Evolutionary conservation across 2,113 vertebrate species (phyloP), one percentile per base, ranked within the genome.

Genomic region (Andinoacara biseriatus): DNA sequence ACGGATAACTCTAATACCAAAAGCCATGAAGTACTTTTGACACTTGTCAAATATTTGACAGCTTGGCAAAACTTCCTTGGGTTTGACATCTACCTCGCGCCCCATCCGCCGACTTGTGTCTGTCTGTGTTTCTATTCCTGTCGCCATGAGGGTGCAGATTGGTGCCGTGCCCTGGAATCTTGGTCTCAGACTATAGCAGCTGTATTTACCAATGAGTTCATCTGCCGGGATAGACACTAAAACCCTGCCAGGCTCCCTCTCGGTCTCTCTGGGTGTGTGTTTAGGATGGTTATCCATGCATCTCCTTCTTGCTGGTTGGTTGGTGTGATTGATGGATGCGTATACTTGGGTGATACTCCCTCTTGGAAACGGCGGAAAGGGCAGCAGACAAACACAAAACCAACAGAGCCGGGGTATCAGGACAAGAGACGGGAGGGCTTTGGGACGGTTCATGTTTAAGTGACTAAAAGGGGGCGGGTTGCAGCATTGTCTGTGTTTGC

Each of bases 121-220:
- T 56, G 56, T n/a, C n/a, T n/a, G n/a, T n/a, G n/a, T 90, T 94
- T 92, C 91, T 93, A 87, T 95, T 93, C 62, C 59, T 83, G 92
- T 93, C 83, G 0, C 78, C 86, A 77, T 86, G 67, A 58, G 76
- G 79, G 74, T 35, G 17, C 75, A 81, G 89, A 94, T 91, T 88
- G 80, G 80, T 76, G 88, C 63, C 61, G 26, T 84, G 87, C 78
- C 83, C 89, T 76, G 83, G 84, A 93, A 88, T 94, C 85, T 76
- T 52, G 90, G 93, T 76, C 89, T 85, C 89, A 94, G 95, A 96
- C 94, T 57, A 2, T 80, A 93, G 95, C 95, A 87, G 91, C 9
- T 87, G 91, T 96, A 96, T 97, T 96, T 92, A 91, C 93, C 90
- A 75, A 86, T 84, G 90, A 94, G 87, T 91, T 96, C 92, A 95